phyloP scores from a whole-genome alignment of 2,113 vertebrate genomes.

The Perca schrenkii region DNA sequence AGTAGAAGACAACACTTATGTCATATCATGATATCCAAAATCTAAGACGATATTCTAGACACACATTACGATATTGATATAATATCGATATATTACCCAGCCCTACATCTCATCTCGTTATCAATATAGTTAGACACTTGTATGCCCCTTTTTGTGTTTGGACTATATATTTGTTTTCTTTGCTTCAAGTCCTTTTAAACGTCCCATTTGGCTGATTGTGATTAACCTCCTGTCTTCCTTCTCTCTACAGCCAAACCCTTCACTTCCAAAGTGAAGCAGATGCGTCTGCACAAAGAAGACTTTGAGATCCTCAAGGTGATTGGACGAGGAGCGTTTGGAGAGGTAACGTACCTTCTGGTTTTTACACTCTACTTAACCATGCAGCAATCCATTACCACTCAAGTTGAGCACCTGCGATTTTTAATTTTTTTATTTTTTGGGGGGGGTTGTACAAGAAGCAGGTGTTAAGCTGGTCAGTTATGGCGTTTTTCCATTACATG shows the following conservation, averaged over 20 bases:
- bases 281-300: constrained; percentile 98
- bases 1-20: no score
- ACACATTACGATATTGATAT: no score
- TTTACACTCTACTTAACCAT: not conserved
- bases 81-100: no score
- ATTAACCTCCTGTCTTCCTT: constrained; percentile 43
- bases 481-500: no score
- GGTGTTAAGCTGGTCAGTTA: constrained; percentile 2
- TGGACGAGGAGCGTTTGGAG: constrained; percentile 98
- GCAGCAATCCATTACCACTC: not conserved
- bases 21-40: no score
- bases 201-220: not conserved
- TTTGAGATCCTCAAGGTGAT: constrained; percentile 99
- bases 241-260: constrained; percentile 94
- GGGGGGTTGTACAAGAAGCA: not conserved
- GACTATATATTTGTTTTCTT: not conserved
- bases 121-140: not conserved
- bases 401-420: constrained; percentile 16
- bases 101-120: not conserved
- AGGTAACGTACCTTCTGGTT: constrained; percentile 86
- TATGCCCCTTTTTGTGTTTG: not conserved
- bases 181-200: not conserved
- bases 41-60: no score
- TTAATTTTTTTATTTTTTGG: no score
- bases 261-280: constrained; percentile 97